Conservation (phyloP, 2,113 vertebrate genomes). For the Lamprotornis superbus region DNA sequence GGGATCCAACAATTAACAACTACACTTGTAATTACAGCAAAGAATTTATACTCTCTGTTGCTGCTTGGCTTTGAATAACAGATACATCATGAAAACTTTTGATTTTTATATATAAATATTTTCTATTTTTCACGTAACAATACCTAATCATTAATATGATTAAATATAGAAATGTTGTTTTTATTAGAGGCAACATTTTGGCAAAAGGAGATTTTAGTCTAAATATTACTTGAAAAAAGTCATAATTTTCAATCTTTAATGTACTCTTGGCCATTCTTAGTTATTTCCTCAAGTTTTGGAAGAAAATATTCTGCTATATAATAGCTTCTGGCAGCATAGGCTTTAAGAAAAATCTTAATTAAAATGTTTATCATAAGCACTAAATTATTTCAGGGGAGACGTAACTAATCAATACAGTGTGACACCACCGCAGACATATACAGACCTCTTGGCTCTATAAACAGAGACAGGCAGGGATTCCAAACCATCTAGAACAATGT, state of each 20-base stretch:
- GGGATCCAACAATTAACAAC: not conserved
- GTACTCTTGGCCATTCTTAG: not conserved
- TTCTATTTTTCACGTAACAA: not conserved
- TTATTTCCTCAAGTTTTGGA: not conserved
- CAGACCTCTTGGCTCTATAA: not conserved
- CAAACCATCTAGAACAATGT: not conserved
- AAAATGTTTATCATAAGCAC: not conserved
- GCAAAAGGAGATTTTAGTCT: not conserved
- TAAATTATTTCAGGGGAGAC: not conserved
- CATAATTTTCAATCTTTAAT: not conserved
- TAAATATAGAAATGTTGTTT: not conserved
- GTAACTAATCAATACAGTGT: not conserved
- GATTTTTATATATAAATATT: not conserved
- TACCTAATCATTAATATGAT: not conserved
- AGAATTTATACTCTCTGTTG: not conserved
- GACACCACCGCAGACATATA: not conserved
- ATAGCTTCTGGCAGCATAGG: not conserved
- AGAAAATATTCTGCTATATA: not conserved
- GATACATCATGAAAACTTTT: not conserved
- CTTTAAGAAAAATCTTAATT: conserved; percentile 7
- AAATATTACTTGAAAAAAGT: not conserved
- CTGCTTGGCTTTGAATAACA: not conserved
- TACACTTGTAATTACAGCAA: not conserved
- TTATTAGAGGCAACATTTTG: not conserved
- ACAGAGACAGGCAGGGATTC: not conserved